Evolutionary conservation across 2,888 invertebrate species (phyloP).

Genomic region (Sicus ferrugineus): DNA sequence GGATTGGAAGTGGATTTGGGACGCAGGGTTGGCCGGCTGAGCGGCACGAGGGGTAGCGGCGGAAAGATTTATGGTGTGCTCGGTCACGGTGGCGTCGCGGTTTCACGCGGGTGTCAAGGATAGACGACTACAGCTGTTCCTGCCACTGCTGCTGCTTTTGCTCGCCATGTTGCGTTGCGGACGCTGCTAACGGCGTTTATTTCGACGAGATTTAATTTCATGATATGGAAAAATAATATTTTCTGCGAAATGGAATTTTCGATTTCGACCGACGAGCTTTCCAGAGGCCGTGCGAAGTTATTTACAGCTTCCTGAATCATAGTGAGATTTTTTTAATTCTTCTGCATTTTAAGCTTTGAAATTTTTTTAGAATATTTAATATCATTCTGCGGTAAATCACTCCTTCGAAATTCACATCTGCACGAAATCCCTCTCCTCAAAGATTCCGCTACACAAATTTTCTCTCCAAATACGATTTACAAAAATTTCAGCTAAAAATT

Average conservation of each 20-base stretch:
- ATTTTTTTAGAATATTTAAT: too few relatives aligned
- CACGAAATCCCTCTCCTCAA: too few relatives aligned
- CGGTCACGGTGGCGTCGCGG: not conserved
- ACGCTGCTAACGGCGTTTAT: not conserved
- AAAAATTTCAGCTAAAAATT: not conserved
- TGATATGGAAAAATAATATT: not conserved
- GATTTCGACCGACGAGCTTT: too few relatives aligned
- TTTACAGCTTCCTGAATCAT: too few relatives aligned
- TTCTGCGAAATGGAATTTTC: not conserved
- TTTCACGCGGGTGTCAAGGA: slow-evolving; percentile 11
- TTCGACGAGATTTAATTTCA: slow-evolving; percentile 18
- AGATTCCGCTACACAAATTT: too few relatives aligned
- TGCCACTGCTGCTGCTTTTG: slow-evolving; percentile 15
- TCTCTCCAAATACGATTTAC: too few relatives aligned
- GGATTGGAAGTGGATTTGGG: not conserved
- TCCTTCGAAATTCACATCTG: too few relatives aligned
- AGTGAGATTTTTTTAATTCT: too few relatives aligned
- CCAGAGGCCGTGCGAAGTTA: too few relatives aligned
- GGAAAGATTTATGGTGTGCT: slow-evolving; percentile 20
- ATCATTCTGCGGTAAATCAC: too few relatives aligned
- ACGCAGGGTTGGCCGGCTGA: not conserved
- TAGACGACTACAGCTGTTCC: slow-evolving; percentile 2
- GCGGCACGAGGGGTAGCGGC: not conserved
- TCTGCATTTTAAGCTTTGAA: too few relatives aligned
- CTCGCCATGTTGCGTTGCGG: not conserved